Conservation (phyloP, 2,888 invertebrate species). For the Drosophila incognita region DNA sequence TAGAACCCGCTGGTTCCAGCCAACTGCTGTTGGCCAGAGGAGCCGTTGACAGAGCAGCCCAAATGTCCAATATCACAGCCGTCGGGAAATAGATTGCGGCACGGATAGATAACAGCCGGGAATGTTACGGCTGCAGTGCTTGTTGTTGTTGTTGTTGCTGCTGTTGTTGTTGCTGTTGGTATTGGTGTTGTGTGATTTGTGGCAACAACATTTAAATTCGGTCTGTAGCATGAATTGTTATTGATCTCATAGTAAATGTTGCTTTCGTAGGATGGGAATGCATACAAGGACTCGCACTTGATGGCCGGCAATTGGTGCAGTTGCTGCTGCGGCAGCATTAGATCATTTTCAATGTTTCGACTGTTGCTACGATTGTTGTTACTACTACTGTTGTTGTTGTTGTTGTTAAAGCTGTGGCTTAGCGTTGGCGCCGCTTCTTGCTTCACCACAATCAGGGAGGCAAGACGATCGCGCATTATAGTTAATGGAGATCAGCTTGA, state of each 20-base stretch:
- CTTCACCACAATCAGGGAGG: constrained; percentile 85
- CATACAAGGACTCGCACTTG: constrained; percentile 68
- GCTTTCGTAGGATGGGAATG: constrained; percentile 39
- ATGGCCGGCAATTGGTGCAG: constrained; percentile 49
- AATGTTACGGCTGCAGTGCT: constrained; percentile 25
- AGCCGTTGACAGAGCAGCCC: constrained; percentile 46
- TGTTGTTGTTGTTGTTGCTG: constrained; percentile 10
- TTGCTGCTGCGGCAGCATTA: constrained; percentile 39
- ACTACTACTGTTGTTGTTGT: constrained; percentile 30
- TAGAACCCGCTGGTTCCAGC: constrained; percentile 17
- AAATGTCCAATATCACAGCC: constrained; percentile 80
- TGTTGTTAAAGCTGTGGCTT: constrained; percentile 50
- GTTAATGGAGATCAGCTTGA: constrained; percentile 23
- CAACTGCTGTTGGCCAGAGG: constrained; percentile 29
- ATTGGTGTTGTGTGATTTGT: constrained; percentile 12
- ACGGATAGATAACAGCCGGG: constrained; percentile 77
- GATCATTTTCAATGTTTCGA: constrained; percentile 31
- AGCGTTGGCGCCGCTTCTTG: constrained; percentile 80
- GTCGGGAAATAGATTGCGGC: constrained; percentile 81
- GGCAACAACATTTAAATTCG: constrained; percentile 60
- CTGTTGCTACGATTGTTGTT: constrained; percentile 27
- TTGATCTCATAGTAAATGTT: constrained; percentile 73
- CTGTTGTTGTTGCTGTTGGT: constrained; percentile 7
- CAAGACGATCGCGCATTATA: constrained; percentile 85
- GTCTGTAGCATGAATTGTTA: constrained; percentile 75